Percentiles rank a stretch among this genome's conserved stretches.
These are phyloP conservation scores for Ictalurus furcatus DNA, from an alignment of 2,113 vertebrate species.

Conservation along the genomic window DNA sequence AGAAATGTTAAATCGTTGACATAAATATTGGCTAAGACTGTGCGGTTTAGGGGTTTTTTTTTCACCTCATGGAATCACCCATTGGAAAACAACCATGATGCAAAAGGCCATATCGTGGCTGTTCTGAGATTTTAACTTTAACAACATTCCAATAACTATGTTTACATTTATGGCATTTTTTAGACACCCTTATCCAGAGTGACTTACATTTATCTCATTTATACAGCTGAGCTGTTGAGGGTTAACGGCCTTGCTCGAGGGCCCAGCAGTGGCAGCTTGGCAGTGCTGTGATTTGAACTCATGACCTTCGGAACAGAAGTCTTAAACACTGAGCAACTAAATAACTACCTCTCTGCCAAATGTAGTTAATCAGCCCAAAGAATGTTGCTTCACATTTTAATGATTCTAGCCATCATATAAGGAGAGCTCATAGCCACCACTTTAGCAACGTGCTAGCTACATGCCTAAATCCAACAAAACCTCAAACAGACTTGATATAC, in stretches of 20 bases:
- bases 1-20: neutral
- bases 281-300: neutral
- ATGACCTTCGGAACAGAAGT: neutral
- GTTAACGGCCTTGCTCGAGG: neutral
- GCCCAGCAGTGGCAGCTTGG: neutral
- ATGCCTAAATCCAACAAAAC: no score
- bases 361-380: no score
- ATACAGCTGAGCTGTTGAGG: neutral
- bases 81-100: neutral
- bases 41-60: neutral
- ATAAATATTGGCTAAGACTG: neutral
- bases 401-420: neutral
- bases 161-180: neutral
- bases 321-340: no score
- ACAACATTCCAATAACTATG: neutral
- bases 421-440: neutral
- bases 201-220: neutral
- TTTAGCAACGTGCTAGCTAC: neutral
- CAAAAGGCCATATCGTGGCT: neutral
- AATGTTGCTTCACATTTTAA: neutral
- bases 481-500: no score
- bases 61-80: neutral
- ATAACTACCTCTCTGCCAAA: neutral
- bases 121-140: slow-evolving; percentile 10
- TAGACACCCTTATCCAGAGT: neutral